These are phyloP conservation scores for Phlogophora meticulosa DNA, from an alignment of 2,888 invertebrate species.

Conservation along the genomic window DNA sequence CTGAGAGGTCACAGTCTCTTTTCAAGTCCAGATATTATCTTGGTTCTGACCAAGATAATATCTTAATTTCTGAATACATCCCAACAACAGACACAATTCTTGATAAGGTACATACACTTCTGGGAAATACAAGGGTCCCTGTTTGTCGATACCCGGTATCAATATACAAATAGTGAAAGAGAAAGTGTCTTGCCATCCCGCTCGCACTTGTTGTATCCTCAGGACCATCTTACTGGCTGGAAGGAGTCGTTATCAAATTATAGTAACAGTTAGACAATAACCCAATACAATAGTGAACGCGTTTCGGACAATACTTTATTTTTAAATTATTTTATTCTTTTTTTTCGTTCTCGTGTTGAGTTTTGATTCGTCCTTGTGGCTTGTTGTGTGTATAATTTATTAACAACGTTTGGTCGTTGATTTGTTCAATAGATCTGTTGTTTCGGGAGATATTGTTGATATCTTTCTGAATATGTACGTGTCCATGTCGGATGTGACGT, in stretches of 20 bases:
- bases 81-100: constrained; percentile 23
- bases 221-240: constrained; percentile 25
- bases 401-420: constrained; percentile 30
- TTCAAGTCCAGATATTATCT: no score
- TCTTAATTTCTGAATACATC: no score
- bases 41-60: no score
- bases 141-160: constrained; percentile 52
- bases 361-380: constrained; percentile 52
- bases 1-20: no score
- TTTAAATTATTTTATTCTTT: constrained; percentile 40
- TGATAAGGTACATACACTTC: constrained; percentile 34
- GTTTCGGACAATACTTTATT: constrained; percentile 27
- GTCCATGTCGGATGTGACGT: constrained; percentile 62
- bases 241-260: constrained; percentile 40
- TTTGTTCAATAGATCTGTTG: constrained; percentile 44
- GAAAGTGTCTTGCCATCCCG: constrained; percentile 46
- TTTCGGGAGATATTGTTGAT: constrained; percentile 41
- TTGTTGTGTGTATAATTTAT: constrained; percentile 38
- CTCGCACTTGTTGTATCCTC: constrained; percentile 36
- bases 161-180: constrained; percentile 58
- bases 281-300: constrained; percentile 56
- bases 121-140: constrained; percentile 31
- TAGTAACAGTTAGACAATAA: constrained; percentile 49
- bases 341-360: constrained; percentile 44
- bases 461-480: constrained; percentile 64